A percentile compares a stretch with the other conserved stretches of the same genome.
phyloP scores from a whole-genome alignment of 2,888 invertebrate species.

The Pristionchus fissidentatus region DNA sequence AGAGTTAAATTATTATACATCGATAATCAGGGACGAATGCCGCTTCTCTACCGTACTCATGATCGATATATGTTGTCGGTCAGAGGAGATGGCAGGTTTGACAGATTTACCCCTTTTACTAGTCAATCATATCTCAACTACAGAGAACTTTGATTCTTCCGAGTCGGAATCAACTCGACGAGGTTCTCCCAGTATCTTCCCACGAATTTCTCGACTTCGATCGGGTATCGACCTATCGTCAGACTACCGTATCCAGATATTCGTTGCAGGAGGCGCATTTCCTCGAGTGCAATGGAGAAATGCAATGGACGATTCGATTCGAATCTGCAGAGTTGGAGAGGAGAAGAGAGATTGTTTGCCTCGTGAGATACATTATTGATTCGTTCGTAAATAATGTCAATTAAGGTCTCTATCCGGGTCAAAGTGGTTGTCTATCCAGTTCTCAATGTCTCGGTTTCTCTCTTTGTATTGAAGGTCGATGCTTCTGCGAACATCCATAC shows the following conservation, averaged over 20 bases:
- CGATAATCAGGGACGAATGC: conserved; percentile 57
- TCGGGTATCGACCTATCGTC: neutral
- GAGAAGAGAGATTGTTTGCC: neutral
- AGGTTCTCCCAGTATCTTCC: conserved; percentile 7
- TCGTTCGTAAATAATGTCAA: neutral
- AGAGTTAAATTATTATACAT: neutral
- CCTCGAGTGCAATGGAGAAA: conserved; percentile 26
- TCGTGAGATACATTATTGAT: neutral
- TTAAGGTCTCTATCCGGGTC: conserved; percentile 32
- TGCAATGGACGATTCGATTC: conserved; percentile 14
- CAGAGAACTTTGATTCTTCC: conserved; percentile 11
- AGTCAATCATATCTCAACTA: neutral
- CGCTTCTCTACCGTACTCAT: conserved; percentile 60
- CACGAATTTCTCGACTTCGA: conserved; percentile 1
- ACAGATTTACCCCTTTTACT: neutral
- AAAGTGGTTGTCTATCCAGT: conserved; percentile 40
- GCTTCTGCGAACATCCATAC: neutral
- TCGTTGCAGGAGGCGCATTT: neutral
- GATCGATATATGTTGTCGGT: conserved; percentile 64
- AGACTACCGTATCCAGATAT: neutral
- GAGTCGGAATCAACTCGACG: neutral
- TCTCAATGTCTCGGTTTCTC: conserved; percentile 32
- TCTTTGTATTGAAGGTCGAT: conserved; percentile 14
- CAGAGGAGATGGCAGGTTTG: conserved; percentile 33
- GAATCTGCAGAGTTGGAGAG: conserved; percentile 27